Evolutionary conservation across 2,113 vertebrate species (phyloP).

Genomic region (Apodemus sylvaticus): DNA sequence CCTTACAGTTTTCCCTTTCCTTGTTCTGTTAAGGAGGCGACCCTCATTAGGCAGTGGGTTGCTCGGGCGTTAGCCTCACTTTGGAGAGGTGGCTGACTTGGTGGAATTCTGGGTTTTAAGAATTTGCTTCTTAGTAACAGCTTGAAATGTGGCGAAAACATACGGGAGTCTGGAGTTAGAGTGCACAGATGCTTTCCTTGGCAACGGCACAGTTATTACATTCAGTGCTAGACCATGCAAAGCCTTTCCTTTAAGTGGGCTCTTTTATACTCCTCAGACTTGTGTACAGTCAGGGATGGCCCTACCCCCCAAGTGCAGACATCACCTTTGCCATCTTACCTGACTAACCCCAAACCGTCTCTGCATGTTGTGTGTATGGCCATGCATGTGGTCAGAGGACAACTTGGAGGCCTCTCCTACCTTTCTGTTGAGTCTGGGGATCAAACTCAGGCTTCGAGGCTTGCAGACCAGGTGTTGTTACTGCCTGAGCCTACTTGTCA

Average conservation of each 20-base stretch:
- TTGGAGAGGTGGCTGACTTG: background rate
- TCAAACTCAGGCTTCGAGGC: background rate
- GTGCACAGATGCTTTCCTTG: background rate
- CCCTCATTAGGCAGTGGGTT: background rate
- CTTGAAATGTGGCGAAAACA: background rate
- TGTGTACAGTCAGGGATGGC: background rate
- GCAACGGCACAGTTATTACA: background rate
- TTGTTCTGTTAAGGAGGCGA: background rate
- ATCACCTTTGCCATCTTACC: background rate
- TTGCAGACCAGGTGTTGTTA: too few species aligned
- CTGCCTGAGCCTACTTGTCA: background rate
- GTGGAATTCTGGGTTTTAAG: background rate
- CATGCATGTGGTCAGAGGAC: background rate
- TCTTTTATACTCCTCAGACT: background rate
- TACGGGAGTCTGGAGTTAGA: background rate
- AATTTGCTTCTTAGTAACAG: background rate
- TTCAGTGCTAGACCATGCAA: accelerated
- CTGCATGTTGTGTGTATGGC: background rate
- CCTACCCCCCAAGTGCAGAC: background rate
- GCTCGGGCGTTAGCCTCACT: background rate
- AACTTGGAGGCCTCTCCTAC: background rate
- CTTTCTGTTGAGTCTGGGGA: background rate
- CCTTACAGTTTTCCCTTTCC: background rate
- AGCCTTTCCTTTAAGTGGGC: background rate
- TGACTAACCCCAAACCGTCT: background rate